These are phyloP conservation scores for Chaetodon trifascialis DNA, from an alignment of 2,113 vertebrate genomes.

Conservation along the genomic window DNA sequence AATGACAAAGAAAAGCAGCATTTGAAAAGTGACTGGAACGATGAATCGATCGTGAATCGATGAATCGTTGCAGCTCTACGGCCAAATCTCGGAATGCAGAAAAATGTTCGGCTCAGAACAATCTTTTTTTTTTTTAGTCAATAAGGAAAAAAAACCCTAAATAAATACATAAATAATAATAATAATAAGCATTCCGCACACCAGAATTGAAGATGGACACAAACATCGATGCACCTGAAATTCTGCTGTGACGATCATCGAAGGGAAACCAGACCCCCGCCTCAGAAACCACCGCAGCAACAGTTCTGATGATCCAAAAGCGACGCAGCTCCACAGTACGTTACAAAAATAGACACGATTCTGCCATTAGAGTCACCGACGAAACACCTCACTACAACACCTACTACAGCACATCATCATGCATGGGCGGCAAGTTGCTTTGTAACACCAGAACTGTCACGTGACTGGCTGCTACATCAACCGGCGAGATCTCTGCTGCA, in stretches of 20 bases:
- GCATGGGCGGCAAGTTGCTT: conserved; percentile 63
- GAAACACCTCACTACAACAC: conserved; percentile 65
- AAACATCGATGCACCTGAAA: conserved; percentile 59
- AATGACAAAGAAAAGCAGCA: too few relatives aligned
- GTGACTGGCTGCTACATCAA: conserved; percentile 35
- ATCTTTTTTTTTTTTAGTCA: conserved; percentile 10
- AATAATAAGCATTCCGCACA: conserved; percentile 62
- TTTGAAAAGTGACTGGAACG: too few relatives aligned
- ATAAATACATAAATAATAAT: conserved; percentile 65
- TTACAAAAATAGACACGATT: conserved; percentile 66
- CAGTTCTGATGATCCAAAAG: conserved; percentile 61
- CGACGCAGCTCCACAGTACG: conserved; percentile 38
- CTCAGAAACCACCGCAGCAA: conserved; percentile 56
- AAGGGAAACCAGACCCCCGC: conserved; percentile 57
- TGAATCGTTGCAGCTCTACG: background rate
- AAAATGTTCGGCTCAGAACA: conserved; percentile 20
- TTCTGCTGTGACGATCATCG: conserved; percentile 36
- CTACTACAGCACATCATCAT: conserved; percentile 63
- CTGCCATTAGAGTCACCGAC: conserved; percentile 55
- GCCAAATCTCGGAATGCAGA: conserved; percentile 53
- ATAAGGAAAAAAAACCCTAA: conserved; percentile 21
- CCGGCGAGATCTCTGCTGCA: conserved; percentile 36
- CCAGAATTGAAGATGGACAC: conserved; percentile 45
- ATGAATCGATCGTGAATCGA: too few relatives aligned
- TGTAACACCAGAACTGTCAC: conserved; percentile 57